phyloP scores from a whole-genome alignment of 2,888 invertebrate genomes.

The Hoplodrina ambigua region DNA sequence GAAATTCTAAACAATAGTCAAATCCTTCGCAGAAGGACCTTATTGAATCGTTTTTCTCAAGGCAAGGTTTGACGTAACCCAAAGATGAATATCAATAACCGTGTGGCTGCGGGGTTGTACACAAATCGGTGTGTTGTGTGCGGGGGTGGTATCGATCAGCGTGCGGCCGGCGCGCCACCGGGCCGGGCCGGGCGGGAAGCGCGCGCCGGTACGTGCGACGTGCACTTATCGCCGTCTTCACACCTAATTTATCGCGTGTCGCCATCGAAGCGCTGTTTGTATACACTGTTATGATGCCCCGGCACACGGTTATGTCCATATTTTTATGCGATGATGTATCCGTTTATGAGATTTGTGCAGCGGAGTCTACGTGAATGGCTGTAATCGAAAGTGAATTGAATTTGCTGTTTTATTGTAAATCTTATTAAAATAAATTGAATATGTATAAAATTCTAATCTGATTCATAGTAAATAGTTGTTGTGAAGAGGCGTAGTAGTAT shows the following conservation, averaged over 20 bases:
- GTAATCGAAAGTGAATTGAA: conserved; percentile 37
- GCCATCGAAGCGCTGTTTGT: conserved; percentile 80
- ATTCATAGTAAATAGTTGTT: conserved; percentile 30
- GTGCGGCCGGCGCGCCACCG: conserved; percentile 63
- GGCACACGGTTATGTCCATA: conserved; percentile 67
- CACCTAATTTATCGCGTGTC: conserved; percentile 88
- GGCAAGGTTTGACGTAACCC: conserved; percentile 44
- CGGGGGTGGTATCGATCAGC: conserved; percentile 74
- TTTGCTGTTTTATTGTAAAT: conserved; percentile 24
- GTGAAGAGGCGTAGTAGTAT: conserved; percentile 16
- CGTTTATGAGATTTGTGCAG: conserved; percentile 52
- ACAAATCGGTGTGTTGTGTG: conserved; percentile 75
- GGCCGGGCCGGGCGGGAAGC: conserved; percentile 70
- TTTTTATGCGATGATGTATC: conserved; percentile 65
- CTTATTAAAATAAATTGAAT: conserved; percentile 32
- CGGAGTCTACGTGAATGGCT: conserved; percentile 26
- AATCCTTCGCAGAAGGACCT: neutral
- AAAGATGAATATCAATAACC: conserved; percentile 69
- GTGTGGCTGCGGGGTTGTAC: conserved; percentile 69
- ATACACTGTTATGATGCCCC: conserved; percentile 73
- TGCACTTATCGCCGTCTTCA: conserved; percentile 86
- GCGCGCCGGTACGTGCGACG: conserved; percentile 74
- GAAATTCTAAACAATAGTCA: neutral
- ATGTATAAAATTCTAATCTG: conserved; percentile 31
- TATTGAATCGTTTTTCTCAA: conserved; percentile 4